A percentile compares a stretch with the other conserved stretches of the same genome.
These are phyloP conservation scores for Ambastaia sidthimunki DNA, from an alignment of 2,797 vertebrate species.

Conservation along the genomic window DNA sequence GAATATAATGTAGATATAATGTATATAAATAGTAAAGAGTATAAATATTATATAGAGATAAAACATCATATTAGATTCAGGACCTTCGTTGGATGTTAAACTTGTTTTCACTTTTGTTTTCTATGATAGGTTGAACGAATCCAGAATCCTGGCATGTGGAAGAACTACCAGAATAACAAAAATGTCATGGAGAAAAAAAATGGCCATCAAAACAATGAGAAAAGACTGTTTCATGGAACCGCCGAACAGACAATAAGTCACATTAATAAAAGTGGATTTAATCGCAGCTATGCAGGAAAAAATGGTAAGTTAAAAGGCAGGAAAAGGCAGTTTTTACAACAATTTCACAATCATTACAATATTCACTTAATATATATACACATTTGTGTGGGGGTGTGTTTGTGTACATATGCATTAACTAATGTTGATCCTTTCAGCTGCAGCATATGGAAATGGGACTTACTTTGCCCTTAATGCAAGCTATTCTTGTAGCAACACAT, in stretches of 20 bases:
- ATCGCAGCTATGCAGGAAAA: constrained; percentile 87
- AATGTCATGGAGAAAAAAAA: constrained; percentile 80
- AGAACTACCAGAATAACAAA: constrained; percentile 80
- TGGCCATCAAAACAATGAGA: constrained; percentile 76
- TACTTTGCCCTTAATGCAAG: constrained; percentile 85
- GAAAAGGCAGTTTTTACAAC: constrained; percentile 37
- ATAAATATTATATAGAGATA: no score
- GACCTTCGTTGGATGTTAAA: no score
- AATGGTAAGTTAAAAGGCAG: no score
- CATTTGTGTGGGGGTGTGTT: no score
- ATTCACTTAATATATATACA: background rate
- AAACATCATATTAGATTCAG: no score
- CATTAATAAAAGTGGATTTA: constrained; percentile 85
- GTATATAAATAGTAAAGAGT: no score
- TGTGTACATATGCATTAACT: background rate
- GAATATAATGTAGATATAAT: no score
- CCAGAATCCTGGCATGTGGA: constrained; percentile 87
- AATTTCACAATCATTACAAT: background rate
- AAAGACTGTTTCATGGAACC: constrained; percentile 88
- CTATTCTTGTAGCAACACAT: constrained; percentile 78
- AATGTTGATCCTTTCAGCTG: constrained; percentile 72
- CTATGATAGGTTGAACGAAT: constrained; percentile 85
- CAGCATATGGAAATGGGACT: constrained; percentile 79
- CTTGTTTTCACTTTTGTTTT: background rate
- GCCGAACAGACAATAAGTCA: constrained; percentile 56